phyloP scores from a whole-genome alignment of 2,888 invertebrate genomes.

The Drosophila austrosaltans region DNA sequence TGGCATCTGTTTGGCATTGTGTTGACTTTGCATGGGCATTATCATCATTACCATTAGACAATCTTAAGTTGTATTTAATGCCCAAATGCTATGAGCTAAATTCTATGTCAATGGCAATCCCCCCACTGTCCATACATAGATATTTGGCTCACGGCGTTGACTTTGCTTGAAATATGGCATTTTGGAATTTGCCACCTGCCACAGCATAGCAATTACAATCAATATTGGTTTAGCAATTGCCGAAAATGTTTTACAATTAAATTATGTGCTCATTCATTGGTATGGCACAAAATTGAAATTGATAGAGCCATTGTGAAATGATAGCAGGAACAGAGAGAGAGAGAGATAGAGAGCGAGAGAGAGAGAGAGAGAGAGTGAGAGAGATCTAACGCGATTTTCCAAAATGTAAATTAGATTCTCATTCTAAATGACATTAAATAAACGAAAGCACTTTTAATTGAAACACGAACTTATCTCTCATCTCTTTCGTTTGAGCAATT shows the following conservation, averaged over 20 bases:
- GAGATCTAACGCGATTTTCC: background rate
- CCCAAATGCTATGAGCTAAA: slow-evolving; percentile 11
- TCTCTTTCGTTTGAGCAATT: background rate
- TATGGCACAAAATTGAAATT: slow-evolving; percentile 15
- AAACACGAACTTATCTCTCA: too few species aligned
- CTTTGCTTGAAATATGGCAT: background rate
- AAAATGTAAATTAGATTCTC: background rate
- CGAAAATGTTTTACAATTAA: slow-evolving; percentile 61
- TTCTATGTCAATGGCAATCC: background rate
- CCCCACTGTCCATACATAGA: background rate
- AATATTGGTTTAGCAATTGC: slow-evolving; percentile 57
- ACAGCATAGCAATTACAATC: slow-evolving; percentile 35
- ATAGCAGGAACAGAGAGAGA: background rate
- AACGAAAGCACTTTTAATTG: background rate
- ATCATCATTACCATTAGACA: slow-evolving; percentile 76
- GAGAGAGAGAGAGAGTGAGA: too few species aligned
- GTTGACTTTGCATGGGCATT: slow-evolving; percentile 74
- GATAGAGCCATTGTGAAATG: background rate
- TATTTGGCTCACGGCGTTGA: slow-evolving; percentile 4
- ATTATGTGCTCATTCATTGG: slow-evolving; percentile 35
- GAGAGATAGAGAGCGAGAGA: too few species aligned
- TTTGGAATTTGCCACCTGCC: slow-evolving; percentile 20
- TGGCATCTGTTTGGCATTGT: slow-evolving; percentile 48
- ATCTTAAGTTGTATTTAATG: slow-evolving; percentile 61
- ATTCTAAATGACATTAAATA: background rate